phyloP scores from a whole-genome alignment of 2,888 invertebrate species.

The Chymomyza fuscimana region DNA sequence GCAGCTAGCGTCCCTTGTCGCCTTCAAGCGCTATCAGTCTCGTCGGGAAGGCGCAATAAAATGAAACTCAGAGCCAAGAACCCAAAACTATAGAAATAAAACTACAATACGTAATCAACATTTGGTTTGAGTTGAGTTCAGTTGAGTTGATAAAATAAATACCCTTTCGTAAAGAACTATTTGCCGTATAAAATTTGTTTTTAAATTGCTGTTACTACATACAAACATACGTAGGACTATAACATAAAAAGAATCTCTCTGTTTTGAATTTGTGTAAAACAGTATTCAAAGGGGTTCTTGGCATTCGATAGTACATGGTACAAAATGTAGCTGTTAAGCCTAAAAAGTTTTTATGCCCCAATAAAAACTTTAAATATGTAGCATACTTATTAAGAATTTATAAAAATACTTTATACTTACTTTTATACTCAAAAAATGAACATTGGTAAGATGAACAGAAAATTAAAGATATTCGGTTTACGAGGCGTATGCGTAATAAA shows the following conservation, averaged over 20 bases:
- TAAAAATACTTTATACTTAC: too few relatives aligned
- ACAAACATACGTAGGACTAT: not conserved
- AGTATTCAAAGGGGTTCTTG: not conserved
- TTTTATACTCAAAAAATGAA: not conserved
- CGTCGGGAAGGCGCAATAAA: slow-evolving; percentile 55
- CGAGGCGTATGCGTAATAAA: too few relatives aligned
- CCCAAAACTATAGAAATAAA: slow-evolving; percentile 40
- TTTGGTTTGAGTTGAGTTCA: slow-evolving; percentile 34
- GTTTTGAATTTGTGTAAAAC: too few relatives aligned
- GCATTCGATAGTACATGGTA: too few relatives aligned
- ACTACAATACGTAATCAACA: slow-evolving; percentile 46
- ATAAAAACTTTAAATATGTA: not conserved
- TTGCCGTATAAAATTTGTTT: not conserved
- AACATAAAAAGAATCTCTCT: not conserved
- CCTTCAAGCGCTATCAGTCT: slow-evolving; percentile 30
- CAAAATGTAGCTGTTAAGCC: not conserved
- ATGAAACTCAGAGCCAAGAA: slow-evolving; percentile 53
- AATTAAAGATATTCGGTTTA: slow-evolving; percentile 16
- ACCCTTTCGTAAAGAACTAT: not conserved
- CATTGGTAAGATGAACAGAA: not conserved
- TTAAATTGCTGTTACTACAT: slow-evolving; percentile 50
- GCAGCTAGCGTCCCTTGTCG: not conserved
- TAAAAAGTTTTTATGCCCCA: not conserved
- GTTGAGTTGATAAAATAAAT: slow-evolving; percentile 34
- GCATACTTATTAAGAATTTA: too few relatives aligned